Evolutionary conservation across 2,888 invertebrate genomes (phyloP).

Genomic region (Megastigmus dorsalis): DNA sequence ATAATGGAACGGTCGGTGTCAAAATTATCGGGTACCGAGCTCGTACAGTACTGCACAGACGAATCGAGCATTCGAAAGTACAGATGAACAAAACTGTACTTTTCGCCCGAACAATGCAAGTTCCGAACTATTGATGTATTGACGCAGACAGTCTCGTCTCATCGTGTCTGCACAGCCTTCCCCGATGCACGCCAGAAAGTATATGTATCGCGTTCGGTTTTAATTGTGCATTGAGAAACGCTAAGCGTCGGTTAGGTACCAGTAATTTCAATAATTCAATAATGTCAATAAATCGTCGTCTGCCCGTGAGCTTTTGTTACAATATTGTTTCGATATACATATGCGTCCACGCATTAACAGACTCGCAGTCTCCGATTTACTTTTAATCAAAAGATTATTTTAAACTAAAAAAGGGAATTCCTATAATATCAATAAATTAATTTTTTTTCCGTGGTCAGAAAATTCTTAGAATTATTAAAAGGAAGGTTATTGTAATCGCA

Average conservation of each 20-base stretch:
- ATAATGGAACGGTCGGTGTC: neutral
- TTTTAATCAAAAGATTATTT: too few species aligned
- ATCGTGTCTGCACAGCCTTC: too few species aligned
- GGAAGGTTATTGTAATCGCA: too few species aligned
- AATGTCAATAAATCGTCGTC: neutral
- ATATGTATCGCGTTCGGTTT: neutral
- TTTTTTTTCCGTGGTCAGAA: too few species aligned
- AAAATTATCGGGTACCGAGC: slow-evolving; percentile 9
- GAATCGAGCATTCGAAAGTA: slow-evolving; percentile 23
- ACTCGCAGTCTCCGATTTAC: too few species aligned
- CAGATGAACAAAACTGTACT: slow-evolving; percentile 31
- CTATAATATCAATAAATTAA: too few species aligned
- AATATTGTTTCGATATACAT: neutral
- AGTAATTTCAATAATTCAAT: slow-evolving; percentile 27
- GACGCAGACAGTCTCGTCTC: slow-evolving; percentile 1
- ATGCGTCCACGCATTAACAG: too few species aligned
- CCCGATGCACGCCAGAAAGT: neutral
- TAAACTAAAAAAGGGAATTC: too few species aligned
- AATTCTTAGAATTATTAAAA: too few species aligned
- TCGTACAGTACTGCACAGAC: neutral
- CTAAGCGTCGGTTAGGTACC: neutral
- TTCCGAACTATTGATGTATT: slow-evolving; percentile 18
- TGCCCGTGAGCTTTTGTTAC: neutral
- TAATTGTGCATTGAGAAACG: slow-evolving; percentile 10
- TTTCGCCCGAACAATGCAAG: slow-evolving; percentile 28